phyloP scores from a whole-genome alignment of 2,797 vertebrate species.

The Clarias platycephalus region DNA sequence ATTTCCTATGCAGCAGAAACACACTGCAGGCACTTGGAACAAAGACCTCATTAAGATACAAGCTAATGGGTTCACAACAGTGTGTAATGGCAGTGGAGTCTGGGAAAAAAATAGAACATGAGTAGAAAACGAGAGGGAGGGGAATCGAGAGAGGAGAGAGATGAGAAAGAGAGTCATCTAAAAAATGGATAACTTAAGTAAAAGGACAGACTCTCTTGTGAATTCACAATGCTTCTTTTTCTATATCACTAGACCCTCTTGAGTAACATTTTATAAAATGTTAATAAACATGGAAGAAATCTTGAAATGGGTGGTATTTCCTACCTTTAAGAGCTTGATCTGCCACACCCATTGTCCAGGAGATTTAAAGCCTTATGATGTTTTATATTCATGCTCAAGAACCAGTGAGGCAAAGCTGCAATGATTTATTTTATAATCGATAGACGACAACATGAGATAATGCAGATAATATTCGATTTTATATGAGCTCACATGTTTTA shows the following conservation, averaged over 20 bases:
- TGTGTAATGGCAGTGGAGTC: slow-evolving; percentile 1
- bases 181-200: slow-evolving; percentile 11
- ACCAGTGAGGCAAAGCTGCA: neutral
- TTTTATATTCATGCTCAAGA: neutral
- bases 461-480: neutral
- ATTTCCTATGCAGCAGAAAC: slow-evolving; percentile 8
- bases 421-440: neutral
- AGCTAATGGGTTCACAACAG: slow-evolving; percentile 21
- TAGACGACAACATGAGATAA: neutral
- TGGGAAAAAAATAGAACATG: neutral
- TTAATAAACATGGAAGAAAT: neutral
- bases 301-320: neutral
- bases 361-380: neutral
- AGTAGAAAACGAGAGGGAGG: neutral
- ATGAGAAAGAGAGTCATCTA: neutral
- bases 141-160: neutral
- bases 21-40: neutral
- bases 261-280: neutral
- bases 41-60: slow-evolving; percentile 29
- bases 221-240: neutral
- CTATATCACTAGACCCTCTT: neutral
- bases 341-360: neutral
- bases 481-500: neutral
- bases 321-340: neutral
- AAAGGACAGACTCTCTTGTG: neutral